Evolutionary conservation across 2,888 invertebrate genomes (phyloP).

Genomic region (Epinotia nisella): DNA sequence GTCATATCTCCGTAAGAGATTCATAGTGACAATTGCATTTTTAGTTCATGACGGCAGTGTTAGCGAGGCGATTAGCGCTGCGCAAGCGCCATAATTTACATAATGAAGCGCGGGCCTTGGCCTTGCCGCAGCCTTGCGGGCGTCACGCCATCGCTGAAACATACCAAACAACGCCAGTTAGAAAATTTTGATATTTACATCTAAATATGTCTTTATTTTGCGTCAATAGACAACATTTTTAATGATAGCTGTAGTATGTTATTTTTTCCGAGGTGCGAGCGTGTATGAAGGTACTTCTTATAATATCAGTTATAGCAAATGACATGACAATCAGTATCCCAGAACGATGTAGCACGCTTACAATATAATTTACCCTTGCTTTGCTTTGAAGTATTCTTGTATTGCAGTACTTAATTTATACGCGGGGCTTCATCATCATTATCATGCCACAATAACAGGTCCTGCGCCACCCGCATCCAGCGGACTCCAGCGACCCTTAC

Average conservation of each 20-base stretch:
- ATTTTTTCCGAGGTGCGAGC: no score
- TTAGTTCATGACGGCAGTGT: slow-evolving; percentile 47
- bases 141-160: slow-evolving; percentile 38
- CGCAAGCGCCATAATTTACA: slow-evolving; percentile 65
- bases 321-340: neutral
- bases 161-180: slow-evolving; percentile 25
- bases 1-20: neutral
- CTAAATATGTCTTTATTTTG: neutral
- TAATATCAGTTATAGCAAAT: neutral
- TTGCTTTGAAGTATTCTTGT: neutral
- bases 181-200: slow-evolving; percentile 21
- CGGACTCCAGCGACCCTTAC: no score
- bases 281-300: neutral
- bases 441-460: no score
- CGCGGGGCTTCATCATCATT: no score
- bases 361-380: neutral
- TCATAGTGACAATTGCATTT: slow-evolving; percentile 1
- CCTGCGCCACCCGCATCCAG: no score
- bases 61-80: slow-evolving; percentile 59
- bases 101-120: slow-evolving; percentile 66
- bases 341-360: neutral
- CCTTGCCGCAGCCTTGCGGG: slow-evolving; percentile 59
- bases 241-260: neutral
- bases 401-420: no score
- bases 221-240: neutral